Percentiles rank a stretch among this genome's conserved stretches.
phyloP scores from a whole-genome alignment of 35 echinoderm and acorn worm genomes.

The Ophiothrix spiculata region DNA sequence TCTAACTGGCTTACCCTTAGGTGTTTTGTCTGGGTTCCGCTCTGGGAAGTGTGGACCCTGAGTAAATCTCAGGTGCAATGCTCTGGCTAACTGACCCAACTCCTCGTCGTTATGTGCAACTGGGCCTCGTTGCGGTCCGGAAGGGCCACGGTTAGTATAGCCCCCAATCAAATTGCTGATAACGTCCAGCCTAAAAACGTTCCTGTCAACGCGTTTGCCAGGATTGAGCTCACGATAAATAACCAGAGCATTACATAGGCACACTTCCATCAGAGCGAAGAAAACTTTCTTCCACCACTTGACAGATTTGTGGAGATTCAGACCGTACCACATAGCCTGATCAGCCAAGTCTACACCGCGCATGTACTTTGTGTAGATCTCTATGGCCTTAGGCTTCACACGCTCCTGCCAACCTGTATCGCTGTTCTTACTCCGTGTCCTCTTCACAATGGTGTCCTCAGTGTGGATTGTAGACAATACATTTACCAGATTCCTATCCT shows the following conservation, averaged over 20 bases:
- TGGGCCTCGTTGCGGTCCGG: not conserved
- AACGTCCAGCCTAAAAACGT: too few species aligned
- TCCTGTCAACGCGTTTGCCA: too few species aligned
- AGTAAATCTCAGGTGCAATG: not conserved
- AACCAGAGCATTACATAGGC: conserved; percentile 32
- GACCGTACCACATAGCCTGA: not conserved
- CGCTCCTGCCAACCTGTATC: not conserved
- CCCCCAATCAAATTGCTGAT: too few species aligned
- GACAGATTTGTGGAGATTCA: not conserved
- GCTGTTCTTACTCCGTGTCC: not conserved
- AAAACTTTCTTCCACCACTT: not conserved
- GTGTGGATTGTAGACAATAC: conserved; percentile 22
- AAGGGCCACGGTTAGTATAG: not conserved
- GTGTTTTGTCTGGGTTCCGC: not conserved
- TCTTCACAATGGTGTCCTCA: not conserved
- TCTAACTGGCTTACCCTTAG: not conserved
- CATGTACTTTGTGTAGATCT: conserved; percentile 27
- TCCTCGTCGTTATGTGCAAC: not conserved
- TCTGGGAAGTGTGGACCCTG: not conserved
- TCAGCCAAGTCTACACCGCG: conserved; percentile 32
- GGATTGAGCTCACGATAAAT: conserved; percentile 23
- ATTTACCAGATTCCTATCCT: conserved; percentile 6
- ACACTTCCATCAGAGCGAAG: conserved; percentile 31
- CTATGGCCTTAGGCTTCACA: conserved; percentile 19
- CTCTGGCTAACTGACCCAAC: not conserved